Evolutionary conservation across 2,888 invertebrate species (phyloP).

Genomic region (Athalia cordata): DNA sequence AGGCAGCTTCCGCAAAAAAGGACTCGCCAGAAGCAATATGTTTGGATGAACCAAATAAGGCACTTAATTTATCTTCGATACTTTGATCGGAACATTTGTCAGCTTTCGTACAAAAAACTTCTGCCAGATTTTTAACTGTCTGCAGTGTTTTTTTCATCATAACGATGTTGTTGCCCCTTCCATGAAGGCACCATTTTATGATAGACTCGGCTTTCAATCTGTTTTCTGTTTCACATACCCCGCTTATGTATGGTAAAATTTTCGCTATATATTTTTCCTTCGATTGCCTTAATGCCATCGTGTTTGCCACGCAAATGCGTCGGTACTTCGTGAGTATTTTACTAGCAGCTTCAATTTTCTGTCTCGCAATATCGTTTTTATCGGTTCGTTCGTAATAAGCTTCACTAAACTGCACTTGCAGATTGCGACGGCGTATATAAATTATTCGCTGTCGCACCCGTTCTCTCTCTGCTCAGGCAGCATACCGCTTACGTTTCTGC

Average conservation of each 20-base stretch:
- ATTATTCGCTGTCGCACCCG: too few species aligned
- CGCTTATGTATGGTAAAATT: neutral
- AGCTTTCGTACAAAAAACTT: neutral
- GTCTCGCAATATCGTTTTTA: neutral
- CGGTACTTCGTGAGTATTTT: neutral
- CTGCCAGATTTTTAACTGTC: neutral
- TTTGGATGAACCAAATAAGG: slow-evolving; percentile 45
- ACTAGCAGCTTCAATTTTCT: neutral
- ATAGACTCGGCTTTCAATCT: slow-evolving; percentile 25
- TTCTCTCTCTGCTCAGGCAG: neutral
- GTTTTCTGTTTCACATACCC: neutral
- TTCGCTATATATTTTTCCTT: neutral
- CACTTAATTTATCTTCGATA: neutral
- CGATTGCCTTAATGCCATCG: neutral
- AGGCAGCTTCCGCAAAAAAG: slow-evolving; percentile 49
- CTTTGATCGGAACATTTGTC: neutral
- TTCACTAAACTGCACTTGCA: too few species aligned
- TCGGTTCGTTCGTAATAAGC: too few species aligned
- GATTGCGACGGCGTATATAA: too few species aligned
- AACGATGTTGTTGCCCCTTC: neutral
- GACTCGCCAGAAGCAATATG: slow-evolving; percentile 48
- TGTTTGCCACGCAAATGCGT: neutral
- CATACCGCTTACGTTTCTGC: neutral
- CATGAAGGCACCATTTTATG: slow-evolving; percentile 26
- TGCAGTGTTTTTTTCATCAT: slow-evolving; percentile 4